These are phyloP conservation scores for Tetranychus truncatus DNA, from an alignment of 2,888 invertebrate species.

Conservation along the genomic window DNA sequence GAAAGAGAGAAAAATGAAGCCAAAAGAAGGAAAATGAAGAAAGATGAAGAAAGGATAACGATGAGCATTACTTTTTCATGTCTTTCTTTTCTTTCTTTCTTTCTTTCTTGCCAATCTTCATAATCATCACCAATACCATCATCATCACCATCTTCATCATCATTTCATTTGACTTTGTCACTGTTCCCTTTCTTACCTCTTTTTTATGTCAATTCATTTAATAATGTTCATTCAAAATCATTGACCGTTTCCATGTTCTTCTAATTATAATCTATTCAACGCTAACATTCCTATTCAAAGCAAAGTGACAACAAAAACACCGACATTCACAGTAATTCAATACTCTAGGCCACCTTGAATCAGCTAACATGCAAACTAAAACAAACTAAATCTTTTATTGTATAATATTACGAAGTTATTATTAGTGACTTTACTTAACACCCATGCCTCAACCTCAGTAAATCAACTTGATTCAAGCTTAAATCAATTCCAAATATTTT, in stretches of 20 bases:
- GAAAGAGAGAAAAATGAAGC: background rate
- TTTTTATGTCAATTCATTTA: background rate
- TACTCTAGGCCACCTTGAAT: too few species aligned
- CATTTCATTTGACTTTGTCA: constrained; percentile 1
- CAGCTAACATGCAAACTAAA: too few species aligned
- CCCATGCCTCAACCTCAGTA: too few species aligned
- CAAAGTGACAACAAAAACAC: background rate
- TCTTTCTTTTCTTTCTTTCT: background rate
- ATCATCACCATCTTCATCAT: background rate
- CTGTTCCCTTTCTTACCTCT: background rate
- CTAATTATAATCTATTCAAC: background rate
- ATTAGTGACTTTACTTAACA: too few species aligned
- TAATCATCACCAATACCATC: background rate
- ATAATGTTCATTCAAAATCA: background rate
- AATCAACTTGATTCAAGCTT: too few species aligned
- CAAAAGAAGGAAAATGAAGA: background rate
- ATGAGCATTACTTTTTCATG: background rate
- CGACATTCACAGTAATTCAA: too few species aligned
- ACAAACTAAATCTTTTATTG: too few species aligned
- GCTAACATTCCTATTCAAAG: background rate
- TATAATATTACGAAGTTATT: too few species aligned
- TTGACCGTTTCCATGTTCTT: background rate
- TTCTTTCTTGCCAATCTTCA: background rate
- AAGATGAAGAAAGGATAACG: background rate
- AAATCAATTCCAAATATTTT: too few species aligned